Evolutionary conservation across 2,113 vertebrate species (phyloP).

Genomic region (Parotia lawesii): DNA sequence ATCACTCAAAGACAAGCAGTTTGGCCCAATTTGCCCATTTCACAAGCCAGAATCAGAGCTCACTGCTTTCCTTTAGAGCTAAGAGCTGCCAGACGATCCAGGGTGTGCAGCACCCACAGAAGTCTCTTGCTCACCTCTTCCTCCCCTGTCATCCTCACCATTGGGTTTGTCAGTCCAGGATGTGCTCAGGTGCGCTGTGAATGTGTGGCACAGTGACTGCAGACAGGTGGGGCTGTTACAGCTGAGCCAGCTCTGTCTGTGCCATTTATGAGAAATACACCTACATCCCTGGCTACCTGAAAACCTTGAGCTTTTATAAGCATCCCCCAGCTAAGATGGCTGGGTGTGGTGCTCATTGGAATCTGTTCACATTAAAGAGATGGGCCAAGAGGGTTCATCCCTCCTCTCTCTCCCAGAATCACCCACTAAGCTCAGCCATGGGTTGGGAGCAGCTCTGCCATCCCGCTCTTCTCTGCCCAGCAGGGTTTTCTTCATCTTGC

Average conservation of each 20-base stretch:
- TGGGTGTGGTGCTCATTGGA: background rate
- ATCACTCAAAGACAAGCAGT: background rate
- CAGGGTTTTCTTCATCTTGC: rapidly evolving
- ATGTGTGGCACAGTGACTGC: rapidly evolving
- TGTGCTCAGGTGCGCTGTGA: background rate
- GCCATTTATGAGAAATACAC: background rate
- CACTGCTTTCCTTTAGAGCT: background rate
- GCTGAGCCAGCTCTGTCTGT: rapidly evolving
- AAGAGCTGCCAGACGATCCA: background rate
- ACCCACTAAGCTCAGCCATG: background rate
- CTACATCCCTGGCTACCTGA: background rate
- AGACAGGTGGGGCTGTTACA: background rate
- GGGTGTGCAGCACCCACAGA: rapidly evolving
- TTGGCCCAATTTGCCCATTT: background rate
- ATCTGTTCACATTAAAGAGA: background rate
- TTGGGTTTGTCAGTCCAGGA: background rate
- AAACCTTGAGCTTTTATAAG: background rate
- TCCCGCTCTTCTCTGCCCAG: background rate
- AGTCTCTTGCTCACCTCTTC: background rate
- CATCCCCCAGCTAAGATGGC: background rate
- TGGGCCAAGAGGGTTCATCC: background rate
- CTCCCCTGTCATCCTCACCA: background rate
- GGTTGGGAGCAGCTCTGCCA: background rate
- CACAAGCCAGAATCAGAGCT: background rate
- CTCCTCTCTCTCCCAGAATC: rapidly evolving